Evolutionary conservation across 64 coral and sea anemone species (phyloP).

Genomic region (Dendronephthya gigantea): DNA sequence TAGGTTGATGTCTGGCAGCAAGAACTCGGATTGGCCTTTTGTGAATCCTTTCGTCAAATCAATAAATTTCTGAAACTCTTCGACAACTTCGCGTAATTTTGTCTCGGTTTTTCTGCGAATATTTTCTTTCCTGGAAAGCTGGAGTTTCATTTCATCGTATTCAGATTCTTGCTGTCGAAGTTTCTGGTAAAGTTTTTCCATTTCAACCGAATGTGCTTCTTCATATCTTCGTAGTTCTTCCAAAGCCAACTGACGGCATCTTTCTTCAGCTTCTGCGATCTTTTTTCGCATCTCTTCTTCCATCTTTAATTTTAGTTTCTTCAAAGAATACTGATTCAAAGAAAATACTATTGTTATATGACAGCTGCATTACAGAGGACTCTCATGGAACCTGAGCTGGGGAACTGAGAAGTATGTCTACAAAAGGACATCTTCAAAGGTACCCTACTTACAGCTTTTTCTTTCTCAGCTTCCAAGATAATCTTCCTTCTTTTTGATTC

Average conservation of each 20-base stretch:
- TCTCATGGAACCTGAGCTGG: background rate
- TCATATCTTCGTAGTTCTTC: conserved; percentile 25
- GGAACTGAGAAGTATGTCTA: background rate
- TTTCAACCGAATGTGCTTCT: conserved; percentile 39
- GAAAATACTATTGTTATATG: background rate
- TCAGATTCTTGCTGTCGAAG: conserved; percentile 30
- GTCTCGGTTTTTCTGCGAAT: conserved; percentile 44
- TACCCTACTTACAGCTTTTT: conserved; percentile 59
- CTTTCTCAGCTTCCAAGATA: conserved; percentile 73
- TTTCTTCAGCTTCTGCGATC: conserved; percentile 47
- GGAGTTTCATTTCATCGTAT: conserved; percentile 24
- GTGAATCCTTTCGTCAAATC: conserved; percentile 72
- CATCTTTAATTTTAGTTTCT: conserved; percentile 50
- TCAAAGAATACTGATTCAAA: conserved; percentile 48
- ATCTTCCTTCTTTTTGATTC: conserved; percentile 67
- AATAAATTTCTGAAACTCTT: conserved; percentile 84
- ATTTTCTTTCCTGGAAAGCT: conserved; percentile 35
- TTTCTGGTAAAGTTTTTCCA: conserved; percentile 47
- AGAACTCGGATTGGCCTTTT: conserved; percentile 68
- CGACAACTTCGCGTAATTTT: conserved; percentile 44
- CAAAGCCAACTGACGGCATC: conserved; percentile 40
- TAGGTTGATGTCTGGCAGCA: conserved; percentile 33
- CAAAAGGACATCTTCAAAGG: background rate
- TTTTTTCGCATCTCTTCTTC: conserved; percentile 44
- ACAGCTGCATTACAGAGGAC: too few relatives aligned